Percentiles rank a stretch among this genome's conserved stretches.
phyloP scores from a whole-genome alignment of 2,888 invertebrate genomes.

The Morpho deidamia region DNA sequence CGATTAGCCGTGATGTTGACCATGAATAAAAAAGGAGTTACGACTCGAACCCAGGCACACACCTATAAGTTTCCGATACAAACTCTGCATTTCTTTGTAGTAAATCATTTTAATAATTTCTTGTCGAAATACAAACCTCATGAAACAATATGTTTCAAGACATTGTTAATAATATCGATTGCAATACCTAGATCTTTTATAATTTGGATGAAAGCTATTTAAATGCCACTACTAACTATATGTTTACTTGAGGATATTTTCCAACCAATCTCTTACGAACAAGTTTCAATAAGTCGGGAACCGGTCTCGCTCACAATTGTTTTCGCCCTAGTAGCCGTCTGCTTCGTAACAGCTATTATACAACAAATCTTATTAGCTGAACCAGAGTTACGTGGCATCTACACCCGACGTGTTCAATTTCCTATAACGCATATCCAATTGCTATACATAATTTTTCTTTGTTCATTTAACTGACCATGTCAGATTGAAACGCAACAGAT shows the following conservation, averaged over 20 bases:
- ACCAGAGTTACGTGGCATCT: slow-evolving; percentile 50
- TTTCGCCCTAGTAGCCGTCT: slow-evolving; percentile 49
- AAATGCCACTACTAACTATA: neutral
- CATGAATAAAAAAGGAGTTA: too few relatives aligned
- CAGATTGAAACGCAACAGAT: slow-evolving; percentile 18
- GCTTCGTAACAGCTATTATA: slow-evolving; percentile 57
- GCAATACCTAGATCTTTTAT: slow-evolving; percentile 10
- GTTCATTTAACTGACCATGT: slow-evolving; percentile 20
- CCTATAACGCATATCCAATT: slow-evolving; percentile 41
- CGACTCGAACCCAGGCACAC: too few relatives aligned
- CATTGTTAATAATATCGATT: slow-evolving; percentile 4
- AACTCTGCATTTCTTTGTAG: too few relatives aligned
- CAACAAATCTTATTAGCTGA: slow-evolving; percentile 62
- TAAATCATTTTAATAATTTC: too few relatives aligned
- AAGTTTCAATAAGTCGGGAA: slow-evolving; percentile 27
- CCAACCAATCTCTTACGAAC: slow-evolving; percentile 6
- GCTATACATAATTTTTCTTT: slow-evolving; percentile 29
- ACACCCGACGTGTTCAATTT: slow-evolving; percentile 42
- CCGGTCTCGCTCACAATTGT: slow-evolving; percentile 55
- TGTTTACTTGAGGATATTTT: slow-evolving; percentile 3
- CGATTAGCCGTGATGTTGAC: too few relatives aligned
- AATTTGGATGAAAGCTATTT: neutral
- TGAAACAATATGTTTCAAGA: neutral
- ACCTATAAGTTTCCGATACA: too few relatives aligned
- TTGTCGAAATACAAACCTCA: too few relatives aligned